Base-by-base conservation (phyloP, 2,888 invertebrate species). In the Lumbricus terrestris region DNA sequence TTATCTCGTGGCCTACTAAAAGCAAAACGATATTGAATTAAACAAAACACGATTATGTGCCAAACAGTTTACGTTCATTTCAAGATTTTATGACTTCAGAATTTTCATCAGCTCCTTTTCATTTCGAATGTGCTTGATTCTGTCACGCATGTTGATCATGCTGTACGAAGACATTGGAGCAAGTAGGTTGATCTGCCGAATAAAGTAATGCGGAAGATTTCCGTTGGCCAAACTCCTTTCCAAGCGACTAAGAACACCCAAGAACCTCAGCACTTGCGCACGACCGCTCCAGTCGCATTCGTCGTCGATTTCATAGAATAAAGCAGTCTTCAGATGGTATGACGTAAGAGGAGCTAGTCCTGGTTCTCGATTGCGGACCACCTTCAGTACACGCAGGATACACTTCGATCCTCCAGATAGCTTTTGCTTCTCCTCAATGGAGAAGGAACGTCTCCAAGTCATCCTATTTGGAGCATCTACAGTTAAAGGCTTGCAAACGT, bases 371-470 rank as follows among this genome's bases (percentile, higher is more conserved):
- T 91, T 91, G 13, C 38, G 35, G 8, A 91, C 82, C 20, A 85
- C 90, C 54, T 91, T 90, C 34, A 91, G 89, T 33, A 91, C 90
- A 33, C 91, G 89, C 15, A 91, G 29, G n/a, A 89, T 85, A 69
- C 37, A 35, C 85, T 85, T 85, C 13, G 85, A 34, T 23, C 85
- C 85, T 34, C 35, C 85, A 85, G 37, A 18, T 33, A 85, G 85
- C 2, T 83, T 83, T 35, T 83, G 5, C 20, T 83, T 83, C 33
- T 83, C 83, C 83, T 83, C 5, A 8, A 83, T 15, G 18, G 85
- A 85, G 23, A 23, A 85, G 18, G 85, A 85, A 85, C 34, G 34
- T 37, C 85, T 34, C 85, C 85, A 85, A 15, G 85, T 85, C 85
- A 85, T 85, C 23, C 23, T 23, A 33, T 85, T 37, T 20, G 85